These are phyloP conservation scores for Mesitornis unicolor DNA, from an alignment of 2,113 vertebrate species.

Conservation along the genomic window DNA sequence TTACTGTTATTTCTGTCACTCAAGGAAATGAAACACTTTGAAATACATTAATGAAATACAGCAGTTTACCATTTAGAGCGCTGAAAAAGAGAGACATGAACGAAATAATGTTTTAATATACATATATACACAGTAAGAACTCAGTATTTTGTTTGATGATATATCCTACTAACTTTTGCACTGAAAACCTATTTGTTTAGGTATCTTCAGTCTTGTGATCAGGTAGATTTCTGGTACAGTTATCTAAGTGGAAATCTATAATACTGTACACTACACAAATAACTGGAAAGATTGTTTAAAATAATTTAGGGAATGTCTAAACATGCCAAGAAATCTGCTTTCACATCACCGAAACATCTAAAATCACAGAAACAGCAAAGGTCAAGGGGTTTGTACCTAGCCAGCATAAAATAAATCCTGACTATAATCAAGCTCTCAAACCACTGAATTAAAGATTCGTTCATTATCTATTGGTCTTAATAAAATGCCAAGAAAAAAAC, in stretches of 20 bases:
- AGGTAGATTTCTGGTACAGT: background rate
- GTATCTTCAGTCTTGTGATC: background rate
- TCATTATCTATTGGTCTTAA: slow-evolving; percentile 5
- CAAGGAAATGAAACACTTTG: background rate
- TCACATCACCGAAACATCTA: background rate
- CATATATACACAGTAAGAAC: background rate
- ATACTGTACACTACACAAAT: background rate
- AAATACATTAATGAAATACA: background rate
- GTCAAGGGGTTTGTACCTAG: background rate
- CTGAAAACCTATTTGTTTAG: background rate
- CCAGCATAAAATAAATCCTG: slow-evolving; percentile 18
- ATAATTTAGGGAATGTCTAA: background rate
- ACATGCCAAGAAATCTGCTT: background rate
- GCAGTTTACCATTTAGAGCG: background rate
- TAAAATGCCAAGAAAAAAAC: background rate
- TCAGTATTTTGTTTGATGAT: background rate
- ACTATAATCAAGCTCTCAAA: slow-evolving; percentile 35
- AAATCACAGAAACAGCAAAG: background rate
- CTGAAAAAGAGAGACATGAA: background rate
- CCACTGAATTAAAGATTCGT: background rate
- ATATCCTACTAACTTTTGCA: background rate
- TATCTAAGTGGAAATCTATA: background rate
- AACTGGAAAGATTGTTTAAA: background rate
- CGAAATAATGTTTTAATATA: background rate
- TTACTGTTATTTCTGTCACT: background rate